Conservation (phyloP, 2,888 invertebrate species). For the Ormyrus nitidulus region DNA sequence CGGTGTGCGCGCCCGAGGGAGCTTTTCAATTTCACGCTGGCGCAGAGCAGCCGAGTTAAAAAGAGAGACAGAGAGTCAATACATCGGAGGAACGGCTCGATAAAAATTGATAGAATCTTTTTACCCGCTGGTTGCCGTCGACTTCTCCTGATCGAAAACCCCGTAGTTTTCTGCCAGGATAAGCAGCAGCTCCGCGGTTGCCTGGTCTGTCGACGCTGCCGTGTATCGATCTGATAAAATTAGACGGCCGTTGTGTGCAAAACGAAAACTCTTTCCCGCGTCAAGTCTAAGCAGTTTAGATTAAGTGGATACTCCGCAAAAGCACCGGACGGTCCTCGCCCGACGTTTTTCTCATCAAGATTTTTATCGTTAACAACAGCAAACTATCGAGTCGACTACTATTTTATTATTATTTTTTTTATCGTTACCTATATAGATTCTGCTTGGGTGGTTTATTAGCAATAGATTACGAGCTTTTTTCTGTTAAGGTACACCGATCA, state of each 20-base stretch:
- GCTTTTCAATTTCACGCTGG: conserved; percentile 48
- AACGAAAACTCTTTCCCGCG: not conserved
- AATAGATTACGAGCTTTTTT: conserved; percentile 49
- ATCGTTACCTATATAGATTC: conserved; percentile 2
- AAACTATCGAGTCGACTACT: conserved; percentile 66
- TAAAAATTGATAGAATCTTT: conserved; percentile 39
- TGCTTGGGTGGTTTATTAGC: conserved; percentile 15
- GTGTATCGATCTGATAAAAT: conserved; percentile 1
- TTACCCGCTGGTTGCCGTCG: not conserved
- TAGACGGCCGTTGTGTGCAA: conserved; percentile 6
- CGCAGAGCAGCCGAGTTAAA: not conserved
- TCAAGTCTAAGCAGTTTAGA: not conserved
- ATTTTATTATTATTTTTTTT: conserved; percentile 37
- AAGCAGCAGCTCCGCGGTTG: not conserved
- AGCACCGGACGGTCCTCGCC: conserved; percentile 55
- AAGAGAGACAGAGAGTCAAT: conserved; percentile 15
- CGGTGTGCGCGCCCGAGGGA: not conserved
- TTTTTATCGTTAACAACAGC: conserved; percentile 70
- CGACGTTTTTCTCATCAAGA: conserved; percentile 48
- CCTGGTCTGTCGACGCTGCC: not conserved
- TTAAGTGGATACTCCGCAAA: not conserved
- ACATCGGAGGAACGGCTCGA: conserved; percentile 16
- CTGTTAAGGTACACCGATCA: conserved; percentile 68
- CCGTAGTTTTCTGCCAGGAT: not conserved
- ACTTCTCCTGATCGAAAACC: conserved; percentile 25